These are phyloP conservation scores for Phyllostomus discolor DNA, from an alignment of 2,113 vertebrate species.

Conservation along the genomic window DNA sequence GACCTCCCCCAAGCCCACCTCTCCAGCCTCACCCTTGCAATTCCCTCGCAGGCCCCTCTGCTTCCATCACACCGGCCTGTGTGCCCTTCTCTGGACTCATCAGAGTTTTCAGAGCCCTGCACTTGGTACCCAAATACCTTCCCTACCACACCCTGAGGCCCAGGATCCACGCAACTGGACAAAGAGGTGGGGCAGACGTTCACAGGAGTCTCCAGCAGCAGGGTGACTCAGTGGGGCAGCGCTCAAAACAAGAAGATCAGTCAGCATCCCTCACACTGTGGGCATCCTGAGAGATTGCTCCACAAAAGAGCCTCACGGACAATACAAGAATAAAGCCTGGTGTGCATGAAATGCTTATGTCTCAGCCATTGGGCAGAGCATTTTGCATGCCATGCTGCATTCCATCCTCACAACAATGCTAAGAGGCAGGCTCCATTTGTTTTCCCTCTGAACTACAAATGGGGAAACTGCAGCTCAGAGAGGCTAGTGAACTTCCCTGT, in stretches of 20 bases:
- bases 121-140: background rate
- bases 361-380: background rate
- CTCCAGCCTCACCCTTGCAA: background rate
- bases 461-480: background rate
- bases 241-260: background rate
- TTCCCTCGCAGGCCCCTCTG: background rate
- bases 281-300: background rate
- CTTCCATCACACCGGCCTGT: background rate
- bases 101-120: background rate
- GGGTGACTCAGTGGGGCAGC: background rate
- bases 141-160: background rate
- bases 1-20: background rate
- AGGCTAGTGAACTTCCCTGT: background rate
- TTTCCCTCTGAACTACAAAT: background rate
- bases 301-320: background rate
- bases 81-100: background rate
- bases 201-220: rapidly evolving
- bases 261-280: background rate
- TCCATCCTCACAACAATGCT: background rate
- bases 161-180: background rate
- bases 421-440: background rate
- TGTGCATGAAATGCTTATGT: rapidly evolving
- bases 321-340: rapidly evolving
- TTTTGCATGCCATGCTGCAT: background rate
- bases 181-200: background rate